These are phyloP conservation scores for Heterodera schachtii DNA, from an alignment of 1,140 invertebrate species.

Conservation along the genomic window DNA sequence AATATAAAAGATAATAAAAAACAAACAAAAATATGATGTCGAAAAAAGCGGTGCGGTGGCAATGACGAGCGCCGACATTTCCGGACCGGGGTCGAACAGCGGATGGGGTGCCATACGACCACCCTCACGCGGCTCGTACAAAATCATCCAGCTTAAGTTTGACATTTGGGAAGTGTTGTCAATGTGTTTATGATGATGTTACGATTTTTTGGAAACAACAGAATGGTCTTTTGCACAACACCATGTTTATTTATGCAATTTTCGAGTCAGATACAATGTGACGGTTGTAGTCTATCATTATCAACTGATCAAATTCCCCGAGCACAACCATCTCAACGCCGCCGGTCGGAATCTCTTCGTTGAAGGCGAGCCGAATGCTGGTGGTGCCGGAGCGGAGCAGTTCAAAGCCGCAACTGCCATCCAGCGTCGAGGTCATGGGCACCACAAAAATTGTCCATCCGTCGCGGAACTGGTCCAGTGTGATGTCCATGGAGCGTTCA, in stretches of 20 bases:
- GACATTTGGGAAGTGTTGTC: background rate
- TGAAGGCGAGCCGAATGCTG: conserved; percentile 18
- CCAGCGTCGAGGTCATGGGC: conserved; percentile 13
- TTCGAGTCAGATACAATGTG: conserved; percentile 9
- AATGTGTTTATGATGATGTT: background rate
- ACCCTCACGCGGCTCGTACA: background rate
- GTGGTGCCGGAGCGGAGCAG: conserved; percentile 27
- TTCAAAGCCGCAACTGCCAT: conserved; percentile 33
- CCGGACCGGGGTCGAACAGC: background rate
- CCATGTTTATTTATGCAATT: background rate
- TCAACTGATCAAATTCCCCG: conserved; percentile 10
- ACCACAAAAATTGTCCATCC: conserved; percentile 31
- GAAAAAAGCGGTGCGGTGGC: background rate
- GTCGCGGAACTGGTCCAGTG: conserved; percentile 25
- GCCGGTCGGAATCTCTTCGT: conserved; percentile 10
- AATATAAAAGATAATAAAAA: no score
- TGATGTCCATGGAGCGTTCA: conserved; percentile 29
- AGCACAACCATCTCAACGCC: conserved; percentile 22
- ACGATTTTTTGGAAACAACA: background rate
- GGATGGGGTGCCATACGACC: background rate
- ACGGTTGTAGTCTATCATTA: conserved; percentile 9
- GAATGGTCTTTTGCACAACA: background rate
- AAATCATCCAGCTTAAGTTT: background rate
- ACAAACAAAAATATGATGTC: background rate
- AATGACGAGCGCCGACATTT: background rate